Base-by-base conservation (phyloP, 2,888 invertebrate genomes). In the Linyphia triangularis region DNA sequence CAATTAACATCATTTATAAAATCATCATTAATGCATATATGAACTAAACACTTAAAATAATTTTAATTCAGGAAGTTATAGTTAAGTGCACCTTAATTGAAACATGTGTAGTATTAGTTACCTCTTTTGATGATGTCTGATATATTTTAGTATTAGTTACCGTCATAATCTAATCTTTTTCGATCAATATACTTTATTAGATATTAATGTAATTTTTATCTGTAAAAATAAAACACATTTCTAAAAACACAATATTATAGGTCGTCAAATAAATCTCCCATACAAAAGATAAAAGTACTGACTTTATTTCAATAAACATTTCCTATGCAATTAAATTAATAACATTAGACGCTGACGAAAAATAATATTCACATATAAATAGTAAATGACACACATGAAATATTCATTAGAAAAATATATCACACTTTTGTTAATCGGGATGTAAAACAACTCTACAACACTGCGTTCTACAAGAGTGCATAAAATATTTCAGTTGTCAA, bases 261-360 rank as follows among this genome's bases (percentile, higher is more conserved):
- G n/a, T n/a, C n/a, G n/a, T n/a, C n/a, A n/a, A n/a, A n/a, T n/a
- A n/a, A n/a, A n/a, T n/a, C n/a, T n/a, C n/a, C n/a, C n/a, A 6
- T 33, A 28, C 57, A 33, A n/a, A 33, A 30, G 33, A 24, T 69
- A 22, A 70, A 72, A 37, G 37, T 63, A 82, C 69, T 37, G 61
- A 72, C 13, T 82, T 82, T 82, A 82, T 82, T 82, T 82, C 69
- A 82, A 82, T 82, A 72, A 61, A 59, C 70, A 61, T 61, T 28
- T 82, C 72, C 72, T 72, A 61, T 72, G 70, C 72, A 82, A 82
- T 78, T 78, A 78, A 78, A 78, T 78, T 78, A 78, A 78, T 51
- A 43, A 72, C 33, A 61, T 77, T 61, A 77, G 28, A 77, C 72
- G 72, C 75, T 59, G 30, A 77, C 77, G 65, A n/a, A 78, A 65